Evolutionary conservation across 2,113 vertebrate species (phyloP).

Genomic region (Vimba vimba): DNA sequence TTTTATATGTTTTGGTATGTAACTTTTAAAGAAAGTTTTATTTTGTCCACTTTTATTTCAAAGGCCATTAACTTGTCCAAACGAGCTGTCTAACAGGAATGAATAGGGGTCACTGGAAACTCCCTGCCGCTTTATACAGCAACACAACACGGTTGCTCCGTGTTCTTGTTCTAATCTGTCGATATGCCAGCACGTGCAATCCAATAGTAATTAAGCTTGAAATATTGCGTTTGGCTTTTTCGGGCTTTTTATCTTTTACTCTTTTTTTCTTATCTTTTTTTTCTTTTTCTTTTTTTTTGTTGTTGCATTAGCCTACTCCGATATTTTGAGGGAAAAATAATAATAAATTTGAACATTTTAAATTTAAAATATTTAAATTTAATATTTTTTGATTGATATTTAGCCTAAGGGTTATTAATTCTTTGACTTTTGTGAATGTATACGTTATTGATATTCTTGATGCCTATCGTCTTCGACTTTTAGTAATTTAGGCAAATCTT

Average conservation of each 20-base stretch:
- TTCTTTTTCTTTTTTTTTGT: too few relatives aligned
- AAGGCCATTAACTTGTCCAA: slow-evolving; percentile 36
- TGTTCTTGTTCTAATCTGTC: slow-evolving; percentile 24
- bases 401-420: neutral
- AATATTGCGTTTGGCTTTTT: slow-evolving; percentile 8
- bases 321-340: neutral
- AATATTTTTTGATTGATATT: neutral
- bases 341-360: neutral
- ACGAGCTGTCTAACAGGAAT: slow-evolving; percentile 43
- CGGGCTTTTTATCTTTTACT: neutral
- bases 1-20: neutral
- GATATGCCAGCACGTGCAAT: slow-evolving; percentile 35
- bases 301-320: neutral
- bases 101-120: slow-evolving; percentile 52
- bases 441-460: neutral
- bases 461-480: too few relatives aligned
- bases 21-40: slow-evolving; percentile 6
- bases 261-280: neutral
- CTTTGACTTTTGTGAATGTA: neutral
- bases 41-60: neutral
- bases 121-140: slow-evolving; percentile 49
- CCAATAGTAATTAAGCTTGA: slow-evolving; percentile 40
- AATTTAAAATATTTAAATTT: too few relatives aligned
- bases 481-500: neutral
- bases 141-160: neutral